Base-by-base conservation (phyloP, 2,113 vertebrate genomes). In the Crotophaga sulcirostris region DNA sequence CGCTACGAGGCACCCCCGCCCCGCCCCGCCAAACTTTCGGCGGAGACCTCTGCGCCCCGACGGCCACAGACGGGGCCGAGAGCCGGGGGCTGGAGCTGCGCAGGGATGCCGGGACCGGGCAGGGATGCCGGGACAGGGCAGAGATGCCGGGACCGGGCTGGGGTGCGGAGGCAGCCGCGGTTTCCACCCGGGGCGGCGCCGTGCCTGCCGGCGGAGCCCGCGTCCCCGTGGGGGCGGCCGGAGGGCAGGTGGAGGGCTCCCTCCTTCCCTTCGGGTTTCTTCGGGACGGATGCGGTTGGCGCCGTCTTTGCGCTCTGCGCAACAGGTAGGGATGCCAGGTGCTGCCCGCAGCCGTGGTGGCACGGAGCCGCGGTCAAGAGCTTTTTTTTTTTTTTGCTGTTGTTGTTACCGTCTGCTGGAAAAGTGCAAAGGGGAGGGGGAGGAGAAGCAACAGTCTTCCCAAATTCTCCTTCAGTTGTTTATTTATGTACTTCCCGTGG, bases 311-410 rank as follows among this genome's bases (percentile, higher is more conserved):
- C 75, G 51, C 77, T 82, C 55, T 66, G 87, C 64, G 97, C 97
- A 98, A 98, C 97, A 98, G 97, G 97, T 98, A 97, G 96, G 86
- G 94, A 94, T 94, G 97, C 87, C 93, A 93, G 80, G 77, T 78
- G 62, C 75, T 13, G 95, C 83, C 69, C 52, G 87, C 64, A 7
- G 88, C 58, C 26, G 17, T 9, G 51, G 67, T 28, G 47, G 82
- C 78, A 25, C 38, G 63, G 91, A 75, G 69, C 60, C 17, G 33
- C 4, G 56, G 68, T 18, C 75, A 9, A 88, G 28, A 79, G 69
- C n/a, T 54, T 82, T 82, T n/a, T 47, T 60, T 85, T 24, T 28
- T 52, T 52, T 42, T 64, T 85, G 72, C 82, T 78, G 38, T 42
- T 42, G 40, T 42, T 42, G 40, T 62, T 34, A 23, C n/a, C 7